Conservation (phyloP, 2,113 vertebrate species). For the Redunca redunca region DNA sequence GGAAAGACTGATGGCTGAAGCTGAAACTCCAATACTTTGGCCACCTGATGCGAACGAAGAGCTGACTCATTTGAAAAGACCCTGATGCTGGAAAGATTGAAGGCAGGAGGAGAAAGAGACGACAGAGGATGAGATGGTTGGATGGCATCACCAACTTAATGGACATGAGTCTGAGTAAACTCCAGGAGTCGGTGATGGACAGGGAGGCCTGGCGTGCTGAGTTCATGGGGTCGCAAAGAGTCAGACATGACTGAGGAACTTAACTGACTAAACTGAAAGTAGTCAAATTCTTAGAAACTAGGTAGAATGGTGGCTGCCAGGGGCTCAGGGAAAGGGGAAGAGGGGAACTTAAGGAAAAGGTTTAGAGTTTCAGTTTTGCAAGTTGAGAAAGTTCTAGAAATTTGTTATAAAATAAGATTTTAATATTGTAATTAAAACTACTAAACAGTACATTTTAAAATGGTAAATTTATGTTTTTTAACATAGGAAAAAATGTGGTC, state of each 20-base stretch:
- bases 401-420: neutral
- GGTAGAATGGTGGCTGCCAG: neutral
- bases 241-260: neutral
- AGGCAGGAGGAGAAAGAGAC: neutral
- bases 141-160: neutral
- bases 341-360: neutral
- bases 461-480: neutral
- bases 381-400: neutral
- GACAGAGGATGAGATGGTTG: neutral
- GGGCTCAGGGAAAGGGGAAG: too few relatives aligned
- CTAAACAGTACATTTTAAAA: neutral
- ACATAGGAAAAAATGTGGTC: neutral
- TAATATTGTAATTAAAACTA: neutral
- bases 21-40: neutral
- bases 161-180: neutral
- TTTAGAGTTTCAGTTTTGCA: neutral
- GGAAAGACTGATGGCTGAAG: neutral
- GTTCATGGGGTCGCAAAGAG: neutral
- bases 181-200: neutral
- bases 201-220: accelerated
- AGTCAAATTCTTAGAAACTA: neutral
- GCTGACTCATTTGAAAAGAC: neutral
- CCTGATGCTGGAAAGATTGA: neutral
- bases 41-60: accelerated
- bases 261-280: neutral